phyloP scores from a whole-genome alignment of 2,888 invertebrate species.

The Oscheius myriophilus region DNA sequence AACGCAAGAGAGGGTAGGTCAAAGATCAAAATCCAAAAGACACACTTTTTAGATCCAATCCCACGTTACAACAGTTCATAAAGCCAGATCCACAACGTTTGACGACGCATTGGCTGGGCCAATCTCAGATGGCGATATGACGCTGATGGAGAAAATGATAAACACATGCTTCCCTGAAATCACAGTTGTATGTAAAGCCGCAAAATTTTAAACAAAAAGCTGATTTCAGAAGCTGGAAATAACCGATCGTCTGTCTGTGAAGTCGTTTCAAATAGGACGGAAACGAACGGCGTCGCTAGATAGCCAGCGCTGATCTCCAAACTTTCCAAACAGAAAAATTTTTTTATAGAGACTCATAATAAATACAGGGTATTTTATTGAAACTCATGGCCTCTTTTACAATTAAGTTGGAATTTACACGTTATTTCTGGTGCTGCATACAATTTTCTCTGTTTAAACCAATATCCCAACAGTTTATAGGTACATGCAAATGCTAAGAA shows the following conservation, averaged over 20 bases:
- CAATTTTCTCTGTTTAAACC: too few relatives aligned
- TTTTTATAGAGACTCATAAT: background rate
- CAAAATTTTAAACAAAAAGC: too few relatives aligned
- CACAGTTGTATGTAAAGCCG: constrained; percentile 40
- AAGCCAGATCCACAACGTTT: constrained; percentile 46
- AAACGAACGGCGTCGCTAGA: background rate
- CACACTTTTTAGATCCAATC: constrained; percentile 50
- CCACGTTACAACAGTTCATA: constrained; percentile 53
- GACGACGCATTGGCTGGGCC: constrained; percentile 48
- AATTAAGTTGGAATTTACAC: too few relatives aligned
- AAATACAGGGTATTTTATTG: constrained; percentile 6
- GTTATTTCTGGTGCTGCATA: too few relatives aligned
- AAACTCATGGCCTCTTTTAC: too few relatives aligned
- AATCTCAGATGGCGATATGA: constrained; percentile 43
- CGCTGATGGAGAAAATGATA: constrained; percentile 54
- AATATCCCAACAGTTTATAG: too few relatives aligned
- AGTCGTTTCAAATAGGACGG: constrained; percentile 11
- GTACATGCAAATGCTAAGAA: too few relatives aligned
- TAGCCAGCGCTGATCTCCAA: constrained; percentile 4
- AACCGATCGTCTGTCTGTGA: constrained; percentile 37
- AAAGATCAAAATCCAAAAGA: background rate
- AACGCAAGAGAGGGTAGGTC: constrained; percentile 46
- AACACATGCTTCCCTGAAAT: constrained; percentile 44
- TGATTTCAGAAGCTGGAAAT: constrained; percentile 48
- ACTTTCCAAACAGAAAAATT: background rate